phyloP scores from a whole-genome alignment of 92 coral and sea anemone species.

The Porites lobata region DNA sequence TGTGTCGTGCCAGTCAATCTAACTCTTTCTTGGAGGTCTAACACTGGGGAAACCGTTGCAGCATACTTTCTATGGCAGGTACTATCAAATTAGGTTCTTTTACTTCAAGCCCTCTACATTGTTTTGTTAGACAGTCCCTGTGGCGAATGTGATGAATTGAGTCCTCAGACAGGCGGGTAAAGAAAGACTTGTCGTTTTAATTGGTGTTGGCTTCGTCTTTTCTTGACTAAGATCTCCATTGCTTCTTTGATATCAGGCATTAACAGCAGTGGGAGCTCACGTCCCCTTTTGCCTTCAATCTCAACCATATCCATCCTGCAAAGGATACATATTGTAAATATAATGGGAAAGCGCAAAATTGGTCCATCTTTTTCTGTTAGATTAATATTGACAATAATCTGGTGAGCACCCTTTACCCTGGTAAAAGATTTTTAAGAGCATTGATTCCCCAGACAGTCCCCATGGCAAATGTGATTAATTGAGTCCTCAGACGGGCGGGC shows the following conservation, averaged over 20 bases:
- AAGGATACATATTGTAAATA: not conserved
- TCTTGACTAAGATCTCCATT: slow-evolving; percentile 30
- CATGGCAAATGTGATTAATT: slow-evolving; percentile 38
- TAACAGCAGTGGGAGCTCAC: slow-evolving; percentile 47
- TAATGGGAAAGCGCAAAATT: too few relatives aligned
- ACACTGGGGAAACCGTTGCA: slow-evolving; percentile 55
- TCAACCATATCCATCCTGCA: slow-evolving; percentile 52
- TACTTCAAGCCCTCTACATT: slow-evolving; percentile 20
- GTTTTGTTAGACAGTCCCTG: slow-evolving; percentile 54
- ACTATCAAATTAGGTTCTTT: slow-evolving; percentile 50
- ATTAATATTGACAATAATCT: too few relatives aligned
- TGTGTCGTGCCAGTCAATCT: slow-evolving; percentile 63
- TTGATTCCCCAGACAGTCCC: slow-evolving; percentile 56
- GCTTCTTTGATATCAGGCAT: slow-evolving; percentile 44
- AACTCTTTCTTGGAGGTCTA: slow-evolving; percentile 53
- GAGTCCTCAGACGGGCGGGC: slow-evolving; percentile 29
- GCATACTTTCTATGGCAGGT: slow-evolving; percentile 59
- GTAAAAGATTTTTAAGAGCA: not conserved
- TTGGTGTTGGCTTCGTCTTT: slow-evolving; percentile 31
- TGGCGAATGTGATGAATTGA: slow-evolving; percentile 43
- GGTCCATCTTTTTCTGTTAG: too few relatives aligned
- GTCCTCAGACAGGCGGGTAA: slow-evolving; percentile 23
- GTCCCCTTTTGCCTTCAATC: slow-evolving; percentile 38
- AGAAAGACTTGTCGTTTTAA: slow-evolving; percentile 43
- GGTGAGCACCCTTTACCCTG: too few relatives aligned